Evolutionary conservation across 2,888 invertebrate genomes (phyloP).

Genomic region (Aphodius granarius): DNA sequence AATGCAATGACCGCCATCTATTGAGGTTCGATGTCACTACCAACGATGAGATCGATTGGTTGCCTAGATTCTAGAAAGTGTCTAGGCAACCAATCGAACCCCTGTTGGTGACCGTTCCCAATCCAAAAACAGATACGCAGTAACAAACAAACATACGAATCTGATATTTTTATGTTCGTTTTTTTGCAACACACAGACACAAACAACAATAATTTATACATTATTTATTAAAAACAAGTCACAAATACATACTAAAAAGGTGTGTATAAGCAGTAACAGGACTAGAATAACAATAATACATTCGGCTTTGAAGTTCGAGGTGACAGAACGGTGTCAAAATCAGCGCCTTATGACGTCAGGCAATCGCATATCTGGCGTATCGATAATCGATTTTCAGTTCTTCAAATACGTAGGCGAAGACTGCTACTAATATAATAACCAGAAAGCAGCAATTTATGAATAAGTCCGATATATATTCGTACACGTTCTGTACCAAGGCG

Average conservation of each 20-base stretch:
- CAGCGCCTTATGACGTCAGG: neutral
- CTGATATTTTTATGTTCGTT: neutral
- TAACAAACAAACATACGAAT: neutral
- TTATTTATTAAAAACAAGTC: neutral
- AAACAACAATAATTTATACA: neutral
- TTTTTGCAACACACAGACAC: neutral
- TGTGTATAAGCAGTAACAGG: neutral
- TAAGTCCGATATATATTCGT: neutral
- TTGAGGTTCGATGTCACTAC: too few relatives aligned
- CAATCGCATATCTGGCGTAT: neutral
- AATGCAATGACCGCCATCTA: too few relatives aligned
- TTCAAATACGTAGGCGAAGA: neutral
- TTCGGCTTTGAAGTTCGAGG: neutral
- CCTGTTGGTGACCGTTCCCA: neutral
- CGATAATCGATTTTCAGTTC: neutral
- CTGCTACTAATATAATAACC: neutral
- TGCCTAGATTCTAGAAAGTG: neutral
- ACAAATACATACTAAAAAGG: neutral
- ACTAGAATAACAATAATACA: neutral
- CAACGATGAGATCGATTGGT: neutral
- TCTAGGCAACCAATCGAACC: too few relatives aligned
- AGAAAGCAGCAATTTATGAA: slow-evolving; percentile 5
- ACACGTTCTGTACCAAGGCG: neutral
- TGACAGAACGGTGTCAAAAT: neutral
- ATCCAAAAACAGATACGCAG: neutral